Conservation (phyloP, 1,140 invertebrate species). For the Aricia agestis region DNA sequence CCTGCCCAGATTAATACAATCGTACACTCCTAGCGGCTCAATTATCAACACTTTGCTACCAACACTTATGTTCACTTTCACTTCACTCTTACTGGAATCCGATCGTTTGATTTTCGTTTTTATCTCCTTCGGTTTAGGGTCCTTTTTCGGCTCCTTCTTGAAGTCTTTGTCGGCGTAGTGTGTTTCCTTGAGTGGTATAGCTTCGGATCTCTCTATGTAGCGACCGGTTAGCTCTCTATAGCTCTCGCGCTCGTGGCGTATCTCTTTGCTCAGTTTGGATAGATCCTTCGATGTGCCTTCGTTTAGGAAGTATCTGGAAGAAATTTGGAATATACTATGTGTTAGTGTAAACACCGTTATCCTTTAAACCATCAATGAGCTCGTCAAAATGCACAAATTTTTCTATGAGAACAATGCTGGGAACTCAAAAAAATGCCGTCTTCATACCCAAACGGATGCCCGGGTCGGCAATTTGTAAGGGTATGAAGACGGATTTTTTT, state of each 20-base stretch:
- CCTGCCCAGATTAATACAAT: constrained; percentile 91
- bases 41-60: constrained; percentile 77
- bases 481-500: too few species aligned
- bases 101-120: constrained; percentile 69
- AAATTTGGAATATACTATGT: constrained; percentile 9
- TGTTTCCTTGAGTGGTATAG: constrained; percentile 53
- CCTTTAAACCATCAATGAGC: too few species aligned
- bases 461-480: too few species aligned
- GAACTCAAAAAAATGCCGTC: too few species aligned
- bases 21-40: constrained; percentile 82
- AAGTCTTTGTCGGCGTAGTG: constrained; percentile 65
- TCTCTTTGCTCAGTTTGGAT: constrained; percentile 67
- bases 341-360: too few species aligned
- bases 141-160: constrained; percentile 59
- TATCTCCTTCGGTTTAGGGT: constrained; percentile 56
- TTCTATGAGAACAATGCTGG: too few species aligned
- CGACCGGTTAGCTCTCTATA: constrained; percentile 70
- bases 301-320: constrained; percentile 57
- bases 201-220: constrained; percentile 64
- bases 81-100: constrained; percentile 72
- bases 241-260: constrained; percentile 68
- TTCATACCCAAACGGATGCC: too few species aligned
- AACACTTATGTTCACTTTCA: constrained; percentile 69
- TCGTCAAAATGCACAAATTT: too few species aligned
- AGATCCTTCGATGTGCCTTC: constrained; percentile 69